Percentiles rank a stretch among this genome's conserved stretches.
phyloP scores from a whole-genome alignment of 2,113 vertebrate genomes.

The Prietella phreatophila region DNA sequence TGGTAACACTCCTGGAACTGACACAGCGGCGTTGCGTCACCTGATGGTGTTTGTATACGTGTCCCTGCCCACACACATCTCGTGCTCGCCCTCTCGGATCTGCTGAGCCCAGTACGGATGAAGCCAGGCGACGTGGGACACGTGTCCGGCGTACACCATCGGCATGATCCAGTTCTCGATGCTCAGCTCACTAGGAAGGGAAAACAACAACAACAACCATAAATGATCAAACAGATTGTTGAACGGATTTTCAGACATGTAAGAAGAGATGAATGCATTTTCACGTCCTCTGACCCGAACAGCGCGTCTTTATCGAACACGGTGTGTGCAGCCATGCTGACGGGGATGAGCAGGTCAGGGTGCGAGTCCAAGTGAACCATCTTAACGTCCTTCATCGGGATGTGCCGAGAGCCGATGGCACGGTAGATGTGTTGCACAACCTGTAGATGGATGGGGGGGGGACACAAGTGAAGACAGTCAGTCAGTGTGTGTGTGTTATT shows the following conservation, averaged over 20 bases:
- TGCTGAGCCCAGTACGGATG: slow-evolving; percentile 94
- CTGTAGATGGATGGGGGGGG: slow-evolving; percentile 63
- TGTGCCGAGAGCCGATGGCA: slow-evolving; percentile 90
- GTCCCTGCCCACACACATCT: slow-evolving; percentile 86
- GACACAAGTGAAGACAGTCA: not conserved
- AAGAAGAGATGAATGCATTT: not conserved
- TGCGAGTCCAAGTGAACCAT: slow-evolving; percentile 96
- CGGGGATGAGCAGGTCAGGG: slow-evolving; percentile 94
- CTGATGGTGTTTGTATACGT: slow-evolving; percentile 93
- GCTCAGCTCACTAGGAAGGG: slow-evolving; percentile 82
- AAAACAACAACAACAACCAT: not conserved
- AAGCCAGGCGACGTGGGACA: slow-evolving; percentile 88
- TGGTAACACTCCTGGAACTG: not conserved
- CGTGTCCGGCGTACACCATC: slow-evolving; percentile 93
- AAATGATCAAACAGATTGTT: not conserved
- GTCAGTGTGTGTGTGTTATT: not conserved
- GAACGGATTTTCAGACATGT: no score
- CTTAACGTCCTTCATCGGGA: slow-evolving; percentile 80
- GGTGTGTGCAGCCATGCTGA: slow-evolving; percentile 91
- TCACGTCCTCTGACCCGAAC: slow-evolving; percentile 74
- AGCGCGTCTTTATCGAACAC: slow-evolving; percentile 93
- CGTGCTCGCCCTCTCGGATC: slow-evolving; percentile 87
- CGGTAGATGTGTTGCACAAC: slow-evolving; percentile 91
- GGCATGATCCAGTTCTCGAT: slow-evolving; percentile 99
- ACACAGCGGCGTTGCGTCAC: slow-evolving; percentile 62